phyloP scores from a whole-genome alignment of 1,140 invertebrate genomes.

The Panagrolaimus sp. region DNA sequence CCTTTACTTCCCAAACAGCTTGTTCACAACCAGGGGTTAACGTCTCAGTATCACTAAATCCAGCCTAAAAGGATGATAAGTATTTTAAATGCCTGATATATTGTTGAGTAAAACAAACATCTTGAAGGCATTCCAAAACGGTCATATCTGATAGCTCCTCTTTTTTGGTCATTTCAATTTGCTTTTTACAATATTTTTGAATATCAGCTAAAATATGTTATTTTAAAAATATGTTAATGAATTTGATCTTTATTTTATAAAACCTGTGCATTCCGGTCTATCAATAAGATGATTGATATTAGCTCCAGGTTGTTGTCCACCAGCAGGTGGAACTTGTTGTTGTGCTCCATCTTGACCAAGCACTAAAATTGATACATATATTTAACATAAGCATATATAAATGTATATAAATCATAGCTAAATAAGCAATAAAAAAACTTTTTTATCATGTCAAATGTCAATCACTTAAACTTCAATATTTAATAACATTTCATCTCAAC shows the following conservation, averaged over 20 bases:
- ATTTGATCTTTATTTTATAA: too few relatives aligned
- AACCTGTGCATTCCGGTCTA: not conserved
- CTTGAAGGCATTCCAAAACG: slow-evolving; percentile 57
- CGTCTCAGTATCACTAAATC: slow-evolving; percentile 40
- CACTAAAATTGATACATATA: too few relatives aligned
- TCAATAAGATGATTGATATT: slow-evolving; percentile 12
- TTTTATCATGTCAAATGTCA: too few relatives aligned
- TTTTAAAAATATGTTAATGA: too few relatives aligned
- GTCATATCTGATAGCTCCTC: slow-evolving; percentile 53
- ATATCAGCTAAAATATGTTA: slow-evolving; percentile 26
- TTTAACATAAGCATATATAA: too few relatives aligned
- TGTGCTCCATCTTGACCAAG: slow-evolving; percentile 2
- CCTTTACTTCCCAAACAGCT: slow-evolving; percentile 58
- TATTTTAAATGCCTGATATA: too few relatives aligned
- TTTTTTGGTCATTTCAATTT: slow-evolving; percentile 32
- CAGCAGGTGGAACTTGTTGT: too few relatives aligned
- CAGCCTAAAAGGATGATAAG: slow-evolving; percentile 19
- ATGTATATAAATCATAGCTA: too few relatives aligned
- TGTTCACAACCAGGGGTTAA: slow-evolving; percentile 43
- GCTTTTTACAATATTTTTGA: slow-evolving; percentile 40
- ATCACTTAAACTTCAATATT: too few relatives aligned
- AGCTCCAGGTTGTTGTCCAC: slow-evolving; percentile 1
- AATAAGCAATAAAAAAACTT: too few relatives aligned
- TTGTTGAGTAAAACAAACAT: slow-evolving; percentile 23
- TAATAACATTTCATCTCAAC: too few relatives aligned